Percentiles rank a stretch among this genome's conserved stretches.
Evolutionary conservation across 2,797 vertebrate genomes (phyloP).

Genomic region (Sebastes kiyomatsui): DNA sequence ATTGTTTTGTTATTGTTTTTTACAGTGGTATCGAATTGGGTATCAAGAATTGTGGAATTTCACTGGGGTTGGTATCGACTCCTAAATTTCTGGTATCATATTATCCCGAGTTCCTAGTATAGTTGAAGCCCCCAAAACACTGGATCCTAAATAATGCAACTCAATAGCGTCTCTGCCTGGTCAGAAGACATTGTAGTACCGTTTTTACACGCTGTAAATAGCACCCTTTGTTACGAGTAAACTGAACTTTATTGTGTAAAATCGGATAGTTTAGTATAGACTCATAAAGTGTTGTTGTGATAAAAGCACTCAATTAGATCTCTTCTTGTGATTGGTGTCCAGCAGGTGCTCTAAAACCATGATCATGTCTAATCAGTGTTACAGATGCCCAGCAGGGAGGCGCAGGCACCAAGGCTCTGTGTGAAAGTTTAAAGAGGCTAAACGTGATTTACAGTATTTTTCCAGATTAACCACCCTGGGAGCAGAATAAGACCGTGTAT

Average conservation of each 20-base stretch:
- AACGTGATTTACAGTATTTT: conserved; percentile 71
- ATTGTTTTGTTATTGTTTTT: too few relatives aligned
- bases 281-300: background rate
- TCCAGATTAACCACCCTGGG: conserved; percentile 70
- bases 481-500: conserved; percentile 62
- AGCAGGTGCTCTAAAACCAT: conserved; percentile 53
- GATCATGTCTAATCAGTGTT: conserved; percentile 71
- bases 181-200: background rate
- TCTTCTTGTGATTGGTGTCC: conserved; percentile 50
- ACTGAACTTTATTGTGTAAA: background rate
- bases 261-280: background rate
- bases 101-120: background rate
- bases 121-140: background rate
- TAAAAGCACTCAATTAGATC: conserved; percentile 15
- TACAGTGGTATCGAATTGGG: too few relatives aligned
- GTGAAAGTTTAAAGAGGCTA: conserved; percentile 77
- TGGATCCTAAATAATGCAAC: background rate
- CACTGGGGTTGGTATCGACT: too few relatives aligned
- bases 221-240: background rate
- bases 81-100: too few relatives aligned
- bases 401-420: conserved; percentile 41
- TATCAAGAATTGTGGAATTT: too few relatives aligned
- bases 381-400: conserved; percentile 48
- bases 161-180: background rate
- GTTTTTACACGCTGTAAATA: background rate